Evolutionary conservation across 2,888 invertebrate species (phyloP).

Genomic region (Morpho helenor): DNA sequence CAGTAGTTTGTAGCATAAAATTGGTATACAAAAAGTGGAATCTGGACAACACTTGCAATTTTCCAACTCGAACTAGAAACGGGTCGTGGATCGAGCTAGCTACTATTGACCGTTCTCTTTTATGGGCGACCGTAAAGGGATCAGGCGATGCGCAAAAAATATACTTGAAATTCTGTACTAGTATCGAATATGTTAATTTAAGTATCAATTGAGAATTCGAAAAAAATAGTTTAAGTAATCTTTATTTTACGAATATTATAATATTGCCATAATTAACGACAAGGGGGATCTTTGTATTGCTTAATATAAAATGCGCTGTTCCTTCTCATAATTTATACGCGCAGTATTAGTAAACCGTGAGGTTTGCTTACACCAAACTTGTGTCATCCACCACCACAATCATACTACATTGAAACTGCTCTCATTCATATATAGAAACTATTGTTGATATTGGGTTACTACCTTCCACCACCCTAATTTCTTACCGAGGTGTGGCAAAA

Average conservation of each 20-base stretch:
- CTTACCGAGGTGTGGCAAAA: too few species aligned
- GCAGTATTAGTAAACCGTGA: too few species aligned
- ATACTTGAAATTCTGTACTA: constrained; percentile 37
- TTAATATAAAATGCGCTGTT: too few species aligned
- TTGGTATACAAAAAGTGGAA: constrained; percentile 28
- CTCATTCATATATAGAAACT: too few species aligned
- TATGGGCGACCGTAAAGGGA: constrained; percentile 57
- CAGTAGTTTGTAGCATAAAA: constrained; percentile 19
- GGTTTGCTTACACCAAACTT: too few species aligned
- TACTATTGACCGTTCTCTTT: constrained; percentile 55
- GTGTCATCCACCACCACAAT: too few species aligned
- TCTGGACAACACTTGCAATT: constrained; percentile 28
- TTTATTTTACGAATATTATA: not conserved
- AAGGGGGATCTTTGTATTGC: too few species aligned
- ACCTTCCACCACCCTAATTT: too few species aligned
- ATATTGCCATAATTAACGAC: not conserved
- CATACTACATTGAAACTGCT: too few species aligned
- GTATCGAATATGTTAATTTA: constrained; percentile 58
- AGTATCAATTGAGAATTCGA: constrained; percentile 32
- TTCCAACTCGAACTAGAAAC: constrained; percentile 24
- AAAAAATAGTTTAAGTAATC: not conserved
- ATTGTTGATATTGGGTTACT: too few species aligned
- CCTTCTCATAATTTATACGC: too few species aligned
- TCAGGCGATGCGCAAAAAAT: constrained; percentile 44
- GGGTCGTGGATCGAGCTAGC: constrained; percentile 36